Evolutionary conservation across 2,797 vertebrate genomes (phyloP).

Genomic region (Spheniscus humboldti): DNA sequence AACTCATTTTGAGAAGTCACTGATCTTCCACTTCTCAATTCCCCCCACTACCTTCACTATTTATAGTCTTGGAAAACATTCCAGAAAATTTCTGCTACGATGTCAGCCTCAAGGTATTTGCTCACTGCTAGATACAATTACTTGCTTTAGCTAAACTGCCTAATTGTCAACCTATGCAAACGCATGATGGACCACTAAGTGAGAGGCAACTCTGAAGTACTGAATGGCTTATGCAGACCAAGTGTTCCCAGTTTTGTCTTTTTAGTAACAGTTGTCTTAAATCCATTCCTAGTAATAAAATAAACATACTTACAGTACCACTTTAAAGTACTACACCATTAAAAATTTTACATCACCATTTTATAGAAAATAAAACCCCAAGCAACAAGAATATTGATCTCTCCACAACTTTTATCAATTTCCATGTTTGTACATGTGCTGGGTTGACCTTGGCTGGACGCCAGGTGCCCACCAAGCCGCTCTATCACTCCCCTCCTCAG

Average conservation of each 20-base stretch:
- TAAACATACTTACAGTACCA: not conserved
- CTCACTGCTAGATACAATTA: not conserved
- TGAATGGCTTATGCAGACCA: not conserved
- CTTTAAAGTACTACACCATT: not conserved
- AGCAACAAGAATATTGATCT: not conserved
- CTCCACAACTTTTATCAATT: not conserved
- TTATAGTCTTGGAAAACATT: not conserved
- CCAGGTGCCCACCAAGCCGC: not conserved
- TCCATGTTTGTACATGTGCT: not conserved
- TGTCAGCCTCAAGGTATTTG: not conserved
- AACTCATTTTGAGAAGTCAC: not conserved
- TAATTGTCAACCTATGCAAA: not conserved
- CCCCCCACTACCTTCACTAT: not conserved
- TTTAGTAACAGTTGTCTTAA: not conserved
- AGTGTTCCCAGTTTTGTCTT: not conserved
- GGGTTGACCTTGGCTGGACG: not conserved
- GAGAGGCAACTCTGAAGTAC: not conserved
- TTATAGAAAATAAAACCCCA: not conserved
- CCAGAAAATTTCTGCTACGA: not conserved
- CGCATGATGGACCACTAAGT: not conserved
- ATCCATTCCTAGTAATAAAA: not conserved
- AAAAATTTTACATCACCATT: not conserved
- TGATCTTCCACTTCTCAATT: not conserved
- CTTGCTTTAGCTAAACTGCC: not conserved
- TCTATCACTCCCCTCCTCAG: not conserved